Evolutionary conservation across 2,113 vertebrate species (phyloP), one percentile per base, ranked within the genome.

Genomic region (Paramormyrops kingsleyae): DNA sequence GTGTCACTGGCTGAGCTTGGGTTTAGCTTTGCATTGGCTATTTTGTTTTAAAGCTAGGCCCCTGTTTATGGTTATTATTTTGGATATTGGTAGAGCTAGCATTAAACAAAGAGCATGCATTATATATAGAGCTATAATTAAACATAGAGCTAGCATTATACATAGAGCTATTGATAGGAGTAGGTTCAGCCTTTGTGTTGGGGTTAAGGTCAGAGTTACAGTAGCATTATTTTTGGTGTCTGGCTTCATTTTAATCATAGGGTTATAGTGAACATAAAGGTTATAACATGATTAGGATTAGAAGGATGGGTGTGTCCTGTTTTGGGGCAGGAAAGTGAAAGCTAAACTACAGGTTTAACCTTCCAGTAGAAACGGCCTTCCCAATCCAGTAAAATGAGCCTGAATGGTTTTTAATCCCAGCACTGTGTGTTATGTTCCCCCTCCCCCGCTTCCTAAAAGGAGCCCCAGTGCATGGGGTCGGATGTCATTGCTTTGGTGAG

Each of bases 401-500:
- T 89, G 44, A 44, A 44, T 83, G 83, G 12, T 89, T 89, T 84
- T 83, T 52, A 52, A 84, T 47, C 77, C 66, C 21, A 77, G 70
- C 46, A 44, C 83, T 84, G 44, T 84, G 83, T 89, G 50, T 44
- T n/a, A 31, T 56, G 39, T 42, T 66, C 6, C 53, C 24, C 52
- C 19, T 21, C 86, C 52, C 5, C 56, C 19, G 15, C 56, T 66
- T 24, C 59, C 59, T 59, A 84, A 83, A 89, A 62, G 42, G 88
- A 91, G 88, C 59, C 31, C 83, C 66, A 62, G 62, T 91, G 91
- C 90, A 91, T 87, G 87, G 89, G 92, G 89, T 91, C 91, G 91
- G 91, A 91, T 88, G 86, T 92, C 91, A 84, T 88, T 88, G 90
- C 90, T 59, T 88, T 84, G 91, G 88, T 77, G 62, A 66, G 66